Base-by-base conservation (phyloP, 2,113 vertebrate genomes). In the Patagioenas fasciata region DNA sequence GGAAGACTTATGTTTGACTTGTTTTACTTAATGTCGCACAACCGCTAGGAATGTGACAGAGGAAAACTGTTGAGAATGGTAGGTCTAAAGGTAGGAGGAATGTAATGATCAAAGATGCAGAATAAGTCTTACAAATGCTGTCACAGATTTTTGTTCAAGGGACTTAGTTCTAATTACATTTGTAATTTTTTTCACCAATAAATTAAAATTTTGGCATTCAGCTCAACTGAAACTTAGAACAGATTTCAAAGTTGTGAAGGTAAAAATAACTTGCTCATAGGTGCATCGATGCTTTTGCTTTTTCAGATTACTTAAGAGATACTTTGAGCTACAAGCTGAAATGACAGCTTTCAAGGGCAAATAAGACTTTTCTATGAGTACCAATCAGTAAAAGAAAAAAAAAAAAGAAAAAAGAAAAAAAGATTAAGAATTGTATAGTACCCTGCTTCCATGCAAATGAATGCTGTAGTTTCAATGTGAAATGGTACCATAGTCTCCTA, bases 271-370 rank as follows among this genome's bases (percentile, higher is more conserved):
- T 62, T 87, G 36, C 26, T 56, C 3, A 2, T 14, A 72, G 44
- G 28, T 74, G 13, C 0, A 20, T 48, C 0, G 5, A 20, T 80
- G 15, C 17, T 62, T 61, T 75, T 85, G 25, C 19, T 83, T 73
- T 87, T 92, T 61, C 25, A 25, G 5, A 29, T 34, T 88, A 32
- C 7, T 44, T 89, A 60, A 47, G 32, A 87, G 9, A 20, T 28
- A 66, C 9, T 16, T 85, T 79, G n/a, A 81, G 50, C 31, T 54
- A 38, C 44, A 40, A 38, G 44, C 58, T 65, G 79, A 89, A 87
- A 53, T 51, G 54, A 80, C 79, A 66, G 17, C 28, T 91, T 91
- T 96, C 74, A 96, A 91, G 87, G 81, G 29, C 79, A 91, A 60
- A 73, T 58, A 77, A 38, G 34, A 54, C 44, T 85, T 85, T 82